Base-by-base conservation (phyloP, 2,888 invertebrate genomes). In the Harpalus rubripes region DNA sequence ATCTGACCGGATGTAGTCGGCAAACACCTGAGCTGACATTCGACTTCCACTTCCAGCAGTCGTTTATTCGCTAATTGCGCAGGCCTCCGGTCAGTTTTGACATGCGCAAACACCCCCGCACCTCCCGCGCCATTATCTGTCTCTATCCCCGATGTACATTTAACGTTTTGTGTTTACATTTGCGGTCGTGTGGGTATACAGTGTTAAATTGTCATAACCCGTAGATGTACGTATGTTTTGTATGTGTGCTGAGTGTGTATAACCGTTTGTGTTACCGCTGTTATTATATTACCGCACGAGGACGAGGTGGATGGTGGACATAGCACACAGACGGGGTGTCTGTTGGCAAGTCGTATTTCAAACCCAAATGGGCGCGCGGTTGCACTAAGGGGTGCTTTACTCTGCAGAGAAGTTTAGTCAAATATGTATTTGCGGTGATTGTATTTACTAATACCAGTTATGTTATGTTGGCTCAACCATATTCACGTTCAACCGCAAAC, bases 51-150 rank as follows among this genome's bases (percentile, higher is more conserved):
- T 59, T 80, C 61, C 58, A 61, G 32, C 61, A 76, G 78, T 84
- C 84, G 78, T 84, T 84, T 84, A 84, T 84, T 84, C 84, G 78
- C 84, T 84, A 84, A 84, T 84, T 84, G 84, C 84, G 72, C 81
- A 44, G 26, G 68, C 84, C 80, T 61, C 61, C 63, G 78, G 74
- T 84, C 74, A 78, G 15, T 84, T 78, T 65, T 78, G 84, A 84
- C 84, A 84, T 84, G 78, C 63, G 84, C 84, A 84, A 84, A 84
- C 78, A 32, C 26, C 15, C 32, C 79, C 26, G 32, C 16, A n/a
- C 41, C 7, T 2, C 78, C 78, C 80, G 39, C 79, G 15, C 32
- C 52, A 32, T 22, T 32, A 26, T 44, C 59, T 59, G 59, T 58
- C 59, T 59, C 56, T 32, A 7, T 76, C 58, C 80, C 59, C 61